Base-by-base conservation (phyloP, 2,888 invertebrate genomes). In the Nemotelus pantherinus region DNA sequence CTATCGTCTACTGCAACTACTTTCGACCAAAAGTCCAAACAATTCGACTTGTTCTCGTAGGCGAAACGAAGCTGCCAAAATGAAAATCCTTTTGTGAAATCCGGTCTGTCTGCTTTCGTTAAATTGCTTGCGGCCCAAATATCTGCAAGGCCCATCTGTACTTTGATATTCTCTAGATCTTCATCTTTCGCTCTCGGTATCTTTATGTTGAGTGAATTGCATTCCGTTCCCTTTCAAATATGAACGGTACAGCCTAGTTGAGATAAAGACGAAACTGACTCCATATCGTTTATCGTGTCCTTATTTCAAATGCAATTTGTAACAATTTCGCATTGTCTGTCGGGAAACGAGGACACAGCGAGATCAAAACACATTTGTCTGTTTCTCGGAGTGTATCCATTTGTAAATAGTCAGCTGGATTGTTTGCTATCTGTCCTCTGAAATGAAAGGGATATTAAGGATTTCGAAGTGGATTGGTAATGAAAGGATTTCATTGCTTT, bases 251-350 rank as follows among this genome's bases (percentile, higher is more conserved):
- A 60, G 41, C 39, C 3, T 4, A 60, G 7, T 60, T 60, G 60
- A 25, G 10, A 25, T 57, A 25, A 2, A 57, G 10, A 7, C 25
- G 57, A 9, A 57, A 3, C 25, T 57, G 25, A 25, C 57, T 25
- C 25, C 25, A 25, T 57, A 25, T 57, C 10, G 57, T 57, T 43
- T 65, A 3, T 1, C 4, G 2, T 39, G 48, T 50, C 25, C 67
- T 39, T n/a, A 68, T 48, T 68, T 68, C 47, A 48, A 68, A 47
- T 68, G 67, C 67, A 68, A 68, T 68, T 68, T 68, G 67, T 68
- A 48, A 68, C 67, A 68, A 68, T 68, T 68, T 50, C 25, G 47
- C 7, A 68, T 68, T 50, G 48, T 39, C 25, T 25, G 48, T 57
- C 57, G 25, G 39, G 41, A 48, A 48, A 68, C 48, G 43, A 68